Base-by-base conservation (phyloP, 1,140 invertebrate genomes). In the Carposina sasakii region DNA sequence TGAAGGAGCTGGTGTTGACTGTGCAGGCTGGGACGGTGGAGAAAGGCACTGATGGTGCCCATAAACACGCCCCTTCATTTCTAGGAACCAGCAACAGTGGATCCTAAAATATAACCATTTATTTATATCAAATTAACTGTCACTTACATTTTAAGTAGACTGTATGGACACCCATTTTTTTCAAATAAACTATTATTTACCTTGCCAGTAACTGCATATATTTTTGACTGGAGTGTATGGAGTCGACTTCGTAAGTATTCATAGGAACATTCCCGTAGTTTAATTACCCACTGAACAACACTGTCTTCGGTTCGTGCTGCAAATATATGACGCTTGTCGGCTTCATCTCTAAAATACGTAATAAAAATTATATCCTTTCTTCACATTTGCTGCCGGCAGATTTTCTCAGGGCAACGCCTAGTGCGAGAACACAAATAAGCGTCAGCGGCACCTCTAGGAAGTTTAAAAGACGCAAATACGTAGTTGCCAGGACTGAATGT, bases 251-350 rank as follows among this genome's bases (percentile, higher is more conserved):
- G 65, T 73, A 89, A 86, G 57, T 88, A 87, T 71, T 89, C 89
- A 67, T 90, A 91, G 26, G 89, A 89, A 41, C 89, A 87, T 59
- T 88, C 76, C 47, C 86, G 84, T 20, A 91, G 60, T 9, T 86
- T 87, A 23, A 72, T 72, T 5, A 91, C 86, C 90, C 90, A 91
- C 36, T 89, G 83, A 16, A 88, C 81, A 2, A 89, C 88, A 67
- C 88, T 87, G 26, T 81, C 75, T 64, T 91, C 89, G 20, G 89
- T 88, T 43, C 89, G 81, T n/a, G 88, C 88, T 39, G 89, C 89
- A 52, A 91, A 86, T 17, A 91, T 63, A 64, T 91, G 90, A 13
- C 87, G 81, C 57, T 90, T 90, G 21, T 91, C 89, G 16, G 88
- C 87, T 60, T 91, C 90, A 78, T 91, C 89, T 56, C 87, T 85